Evolutionary conservation across 2,888 invertebrate species (phyloP).

Genomic region (Melipona beecheii): DNA sequence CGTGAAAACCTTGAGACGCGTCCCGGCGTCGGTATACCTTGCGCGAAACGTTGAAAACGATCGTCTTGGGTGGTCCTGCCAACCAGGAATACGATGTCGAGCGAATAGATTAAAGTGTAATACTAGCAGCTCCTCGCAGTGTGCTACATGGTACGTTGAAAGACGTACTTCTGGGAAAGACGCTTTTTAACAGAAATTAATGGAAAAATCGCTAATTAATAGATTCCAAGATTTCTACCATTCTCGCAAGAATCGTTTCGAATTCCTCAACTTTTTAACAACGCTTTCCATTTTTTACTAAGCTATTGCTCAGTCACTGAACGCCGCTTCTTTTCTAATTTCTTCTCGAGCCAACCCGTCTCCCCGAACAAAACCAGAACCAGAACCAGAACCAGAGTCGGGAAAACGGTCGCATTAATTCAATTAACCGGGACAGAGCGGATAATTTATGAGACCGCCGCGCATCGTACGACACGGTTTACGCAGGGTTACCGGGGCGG

Average conservation of each 20-base stretch:
- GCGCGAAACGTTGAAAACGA: slow-evolving; percentile 22
- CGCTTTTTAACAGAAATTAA: background rate
- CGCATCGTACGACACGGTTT: background rate
- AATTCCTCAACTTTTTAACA: too few species aligned
- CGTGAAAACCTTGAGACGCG: slow-evolving; percentile 60
- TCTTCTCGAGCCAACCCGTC: too few species aligned
- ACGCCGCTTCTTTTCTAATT: too few species aligned
- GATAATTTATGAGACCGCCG: background rate
- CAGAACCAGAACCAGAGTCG: background rate
- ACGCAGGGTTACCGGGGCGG: background rate
- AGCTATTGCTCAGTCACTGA: too few species aligned
- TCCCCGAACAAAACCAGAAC: background rate
- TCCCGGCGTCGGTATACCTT: slow-evolving; percentile 10
- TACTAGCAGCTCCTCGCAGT: slow-evolving; percentile 23
- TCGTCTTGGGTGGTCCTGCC: slow-evolving; percentile 59
- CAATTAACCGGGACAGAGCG: background rate
- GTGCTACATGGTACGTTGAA: background rate
- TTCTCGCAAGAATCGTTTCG: too few species aligned
- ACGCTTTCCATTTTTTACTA: too few species aligned
- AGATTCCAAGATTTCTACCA: too few species aligned
- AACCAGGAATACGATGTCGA: slow-evolving; percentile 12
- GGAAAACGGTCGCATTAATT: background rate
- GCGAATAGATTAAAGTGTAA: slow-evolving; percentile 46
- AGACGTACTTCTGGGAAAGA: background rate
- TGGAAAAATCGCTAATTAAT: background rate